Conservation (phyloP, 2,797 vertebrate species). For the Notolabrus celidotus region DNA sequence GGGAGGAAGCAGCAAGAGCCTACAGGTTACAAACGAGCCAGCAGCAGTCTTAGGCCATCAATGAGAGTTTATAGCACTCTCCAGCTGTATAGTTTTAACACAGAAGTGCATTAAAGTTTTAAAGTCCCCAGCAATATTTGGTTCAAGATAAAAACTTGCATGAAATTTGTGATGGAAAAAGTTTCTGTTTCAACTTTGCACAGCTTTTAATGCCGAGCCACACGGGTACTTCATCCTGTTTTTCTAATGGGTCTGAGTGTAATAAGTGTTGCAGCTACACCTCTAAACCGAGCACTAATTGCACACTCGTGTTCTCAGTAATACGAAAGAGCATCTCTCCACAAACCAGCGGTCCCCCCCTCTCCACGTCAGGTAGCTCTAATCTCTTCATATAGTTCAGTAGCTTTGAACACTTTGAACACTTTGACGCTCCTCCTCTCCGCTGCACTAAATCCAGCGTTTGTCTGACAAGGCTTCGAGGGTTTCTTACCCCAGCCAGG, state of each 20-base stretch:
- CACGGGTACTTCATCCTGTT: not conserved
- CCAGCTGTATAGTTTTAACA: no score
- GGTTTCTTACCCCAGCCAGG: conserved; percentile 36
- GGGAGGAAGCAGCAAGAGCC: no score
- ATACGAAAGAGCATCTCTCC: conserved; percentile 45
- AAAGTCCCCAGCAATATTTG: no score
- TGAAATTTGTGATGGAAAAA: not conserved
- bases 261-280: conserved; percentile 8
- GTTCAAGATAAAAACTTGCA: not conserved
- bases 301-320: conserved; percentile 18
- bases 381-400: conserved; percentile 54
- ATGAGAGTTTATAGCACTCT: no score
- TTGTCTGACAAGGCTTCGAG: conserved; percentile 55
- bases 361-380: conserved; percentile 25
- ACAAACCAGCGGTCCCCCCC: conserved; percentile 6
- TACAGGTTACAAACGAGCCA: no score
- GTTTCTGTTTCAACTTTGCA: not conserved
- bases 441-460: conserved; percentile 46
- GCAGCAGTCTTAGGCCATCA: no score
- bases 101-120: no score
- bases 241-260: conserved; percentile 9
- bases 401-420: conserved; percentile 47
- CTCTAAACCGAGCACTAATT: conserved; percentile 8
- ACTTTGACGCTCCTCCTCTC: conserved; percentile 37
- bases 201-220: not conserved